Percentiles rank a stretch among this genome's conserved stretches.
phyloP scores from a whole-genome alignment of 2,888 invertebrate species.

The Thysanoteuthis rhombus region DNA sequence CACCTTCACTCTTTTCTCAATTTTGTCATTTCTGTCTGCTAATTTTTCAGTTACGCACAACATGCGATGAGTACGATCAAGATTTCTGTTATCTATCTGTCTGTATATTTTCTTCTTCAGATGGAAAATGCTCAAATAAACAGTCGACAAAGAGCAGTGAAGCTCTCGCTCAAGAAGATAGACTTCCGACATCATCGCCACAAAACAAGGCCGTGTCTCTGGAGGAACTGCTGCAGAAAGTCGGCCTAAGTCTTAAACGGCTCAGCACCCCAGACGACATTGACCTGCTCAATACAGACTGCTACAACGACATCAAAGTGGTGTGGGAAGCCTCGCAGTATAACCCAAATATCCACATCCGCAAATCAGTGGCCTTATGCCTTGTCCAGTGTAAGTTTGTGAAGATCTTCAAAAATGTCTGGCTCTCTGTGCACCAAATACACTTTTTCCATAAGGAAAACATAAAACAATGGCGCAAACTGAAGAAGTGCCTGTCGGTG shows the following conservation, averaged over 20 bases:
- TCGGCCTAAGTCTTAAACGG: neutral
- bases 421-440: slow-evolving; percentile 39
- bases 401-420: slow-evolving; percentile 41
- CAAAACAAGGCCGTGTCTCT: slow-evolving; percentile 18
- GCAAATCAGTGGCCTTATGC: slow-evolving; percentile 12
- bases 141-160: slow-evolving; percentile 23
- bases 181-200: slow-evolving; percentile 21
- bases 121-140: slow-evolving; percentile 28
- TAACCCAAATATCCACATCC: slow-evolving; percentile 18
- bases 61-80: too few species aligned
- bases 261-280: slow-evolving; percentile 24
- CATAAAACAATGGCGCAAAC: slow-evolving; percentile 43
- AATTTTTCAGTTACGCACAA: too few species aligned
- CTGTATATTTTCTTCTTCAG: slow-evolving; percentile 12
- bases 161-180: neutral
- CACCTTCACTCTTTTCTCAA: too few species aligned
- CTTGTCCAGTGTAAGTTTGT: slow-evolving; percentile 43
- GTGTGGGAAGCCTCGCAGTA: slow-evolving; percentile 28
- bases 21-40: too few species aligned
- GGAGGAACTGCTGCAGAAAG: neutral
- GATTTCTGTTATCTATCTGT: neutral
- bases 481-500: slow-evolving; percentile 51
- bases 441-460: slow-evolving; percentile 37
- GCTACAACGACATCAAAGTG: slow-evolving; percentile 27
- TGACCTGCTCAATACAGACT: slow-evolving; percentile 25